Conservation (phyloP, 2,113 vertebrate genomes). For the Campylomormyrus tamandua region DNA sequence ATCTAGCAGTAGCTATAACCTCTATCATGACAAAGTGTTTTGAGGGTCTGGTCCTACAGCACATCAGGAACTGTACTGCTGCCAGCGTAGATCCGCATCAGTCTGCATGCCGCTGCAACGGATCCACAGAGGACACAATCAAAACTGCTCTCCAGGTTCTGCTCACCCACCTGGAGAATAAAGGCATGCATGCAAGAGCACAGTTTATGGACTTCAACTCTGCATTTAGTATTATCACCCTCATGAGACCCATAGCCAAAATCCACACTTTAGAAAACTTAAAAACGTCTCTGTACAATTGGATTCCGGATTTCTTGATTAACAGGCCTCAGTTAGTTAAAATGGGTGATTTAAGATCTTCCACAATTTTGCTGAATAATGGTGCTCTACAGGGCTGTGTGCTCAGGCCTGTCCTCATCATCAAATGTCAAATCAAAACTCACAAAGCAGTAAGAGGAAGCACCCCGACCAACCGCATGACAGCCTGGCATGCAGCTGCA, state of each 20-base stretch:
- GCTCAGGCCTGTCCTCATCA: background rate
- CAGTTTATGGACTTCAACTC: background rate
- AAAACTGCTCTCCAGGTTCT: background rate
- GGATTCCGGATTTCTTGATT: background rate
- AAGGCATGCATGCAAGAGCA: background rate
- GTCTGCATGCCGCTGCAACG: background rate
- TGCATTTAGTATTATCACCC: background rate
- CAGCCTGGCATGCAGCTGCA: too few species aligned
- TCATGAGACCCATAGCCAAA: background rate
- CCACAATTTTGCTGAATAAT: background rate
- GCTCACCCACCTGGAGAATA: background rate
- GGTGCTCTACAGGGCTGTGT: background rate
- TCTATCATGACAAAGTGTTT: background rate
- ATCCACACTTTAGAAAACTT: background rate
- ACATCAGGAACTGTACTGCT: background rate
- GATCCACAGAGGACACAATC: background rate
- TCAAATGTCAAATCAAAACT: background rate
- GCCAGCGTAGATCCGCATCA: background rate
- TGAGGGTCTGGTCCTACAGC: background rate
- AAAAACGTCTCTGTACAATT: background rate
- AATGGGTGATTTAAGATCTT: background rate
- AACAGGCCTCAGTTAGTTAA: background rate
- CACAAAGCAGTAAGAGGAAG: background rate
- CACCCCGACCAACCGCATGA: too few species aligned
- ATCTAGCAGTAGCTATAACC: background rate